These are phyloP conservation scores for Chascanopsetta lugubris DNA, from an alignment of 2,113 vertebrate species.

Conservation along the genomic window DNA sequence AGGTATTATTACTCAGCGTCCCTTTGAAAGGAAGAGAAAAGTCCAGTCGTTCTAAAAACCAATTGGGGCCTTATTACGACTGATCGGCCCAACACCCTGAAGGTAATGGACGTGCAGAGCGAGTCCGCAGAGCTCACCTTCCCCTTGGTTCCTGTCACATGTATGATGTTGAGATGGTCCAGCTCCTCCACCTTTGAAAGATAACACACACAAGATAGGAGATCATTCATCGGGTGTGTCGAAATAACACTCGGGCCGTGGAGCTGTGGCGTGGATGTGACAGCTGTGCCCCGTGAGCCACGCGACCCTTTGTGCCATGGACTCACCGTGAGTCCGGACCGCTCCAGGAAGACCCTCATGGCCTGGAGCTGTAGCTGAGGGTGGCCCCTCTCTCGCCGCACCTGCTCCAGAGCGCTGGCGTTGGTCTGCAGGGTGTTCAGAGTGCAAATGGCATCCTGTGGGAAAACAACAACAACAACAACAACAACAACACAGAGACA, in stretches of 20 bases:
- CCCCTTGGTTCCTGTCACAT: slow-evolving; percentile 96
- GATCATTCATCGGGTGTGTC: background rate
- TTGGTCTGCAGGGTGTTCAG: slow-evolving; percentile 97
- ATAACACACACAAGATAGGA: slow-evolving; percentile 26
- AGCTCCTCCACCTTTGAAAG: slow-evolving; percentile 87
- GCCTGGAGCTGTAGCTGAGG: slow-evolving; percentile 86
- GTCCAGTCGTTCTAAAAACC: no score
- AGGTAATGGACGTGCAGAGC: no score
- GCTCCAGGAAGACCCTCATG: slow-evolving; percentile 87
- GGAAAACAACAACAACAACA: no score
- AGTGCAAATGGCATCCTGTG: slow-evolving; percentile 90
- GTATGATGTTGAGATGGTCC: slow-evolving; percentile 92
- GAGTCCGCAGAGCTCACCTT: slow-evolving; percentile 89
- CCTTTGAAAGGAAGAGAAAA: no score
- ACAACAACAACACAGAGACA: no score
- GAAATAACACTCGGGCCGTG: background rate
- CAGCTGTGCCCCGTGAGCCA: background rate
- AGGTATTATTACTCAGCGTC: no score
- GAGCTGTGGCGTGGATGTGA: background rate
- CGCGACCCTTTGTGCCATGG: background rate
- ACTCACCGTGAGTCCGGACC: slow-evolving; percentile 86
- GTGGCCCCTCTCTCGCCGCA: slow-evolving; percentile 80
- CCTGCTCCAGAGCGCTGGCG: slow-evolving; percentile 87
- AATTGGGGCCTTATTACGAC: no score
- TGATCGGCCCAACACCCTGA: no score